These are phyloP conservation scores for Disparrhopalites patrizii DNA, from an alignment of 2,888 invertebrate species.

Conservation along the genomic window DNA sequence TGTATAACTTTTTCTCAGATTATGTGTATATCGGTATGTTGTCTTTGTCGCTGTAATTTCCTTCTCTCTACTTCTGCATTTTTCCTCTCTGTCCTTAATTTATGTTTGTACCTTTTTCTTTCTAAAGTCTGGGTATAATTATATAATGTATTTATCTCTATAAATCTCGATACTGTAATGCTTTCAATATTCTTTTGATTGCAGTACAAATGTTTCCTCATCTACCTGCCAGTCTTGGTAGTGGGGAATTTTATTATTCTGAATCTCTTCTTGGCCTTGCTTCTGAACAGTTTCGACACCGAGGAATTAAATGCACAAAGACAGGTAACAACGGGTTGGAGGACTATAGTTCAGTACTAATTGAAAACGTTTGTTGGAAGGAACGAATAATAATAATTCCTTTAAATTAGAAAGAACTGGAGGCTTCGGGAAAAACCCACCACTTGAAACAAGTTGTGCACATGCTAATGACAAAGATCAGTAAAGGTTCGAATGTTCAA, in stretches of 20 bases:
- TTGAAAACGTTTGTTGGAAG: too few relatives aligned
- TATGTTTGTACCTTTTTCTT: too few relatives aligned
- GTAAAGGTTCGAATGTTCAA: too few relatives aligned
- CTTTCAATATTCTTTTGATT: background rate
- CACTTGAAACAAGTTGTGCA: background rate
- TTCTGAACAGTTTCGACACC: slow-evolving; percentile 67
- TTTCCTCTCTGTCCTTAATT: too few relatives aligned
- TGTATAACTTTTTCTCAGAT: too few relatives aligned
- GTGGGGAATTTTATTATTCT: slow-evolving; percentile 98
- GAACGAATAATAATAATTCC: background rate
- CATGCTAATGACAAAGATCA: background rate
- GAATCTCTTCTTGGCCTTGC: slow-evolving; percentile 94
- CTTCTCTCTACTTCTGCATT: background rate
- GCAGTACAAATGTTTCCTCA: slow-evolving; percentile 77
- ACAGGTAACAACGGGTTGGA: slow-evolving; percentile 54
- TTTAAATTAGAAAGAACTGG: background rate
- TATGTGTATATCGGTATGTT: too few relatives aligned
- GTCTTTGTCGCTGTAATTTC: background rate
- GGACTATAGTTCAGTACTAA: background rate
- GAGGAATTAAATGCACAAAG: slow-evolving; percentile 87
- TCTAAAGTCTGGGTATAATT: too few relatives aligned
- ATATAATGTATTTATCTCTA: too few relatives aligned
- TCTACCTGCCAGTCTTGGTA: slow-evolving; percentile 88
- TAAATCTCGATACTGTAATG: background rate
- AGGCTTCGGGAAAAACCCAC: background rate